phyloP scores from a whole-genome alignment of 2,888 invertebrate species.

The Pharmacophagus antenor region DNA sequence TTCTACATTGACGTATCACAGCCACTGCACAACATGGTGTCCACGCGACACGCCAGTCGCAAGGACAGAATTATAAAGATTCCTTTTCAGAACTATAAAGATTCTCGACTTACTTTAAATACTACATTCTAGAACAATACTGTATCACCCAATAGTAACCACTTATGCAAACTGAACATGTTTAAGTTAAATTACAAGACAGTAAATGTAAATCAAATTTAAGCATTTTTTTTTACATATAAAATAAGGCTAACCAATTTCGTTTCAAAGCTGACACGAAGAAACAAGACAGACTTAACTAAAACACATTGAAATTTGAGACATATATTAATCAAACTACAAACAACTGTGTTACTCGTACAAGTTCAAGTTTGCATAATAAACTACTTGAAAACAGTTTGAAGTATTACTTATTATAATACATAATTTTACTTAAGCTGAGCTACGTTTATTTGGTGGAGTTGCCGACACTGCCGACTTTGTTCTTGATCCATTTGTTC shows the following conservation, averaged over 20 bases:
- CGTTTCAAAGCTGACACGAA: too few species aligned
- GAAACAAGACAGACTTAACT: too few species aligned
- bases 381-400: slow-evolving; percentile 17
- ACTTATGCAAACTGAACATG: slow-evolving; percentile 34
- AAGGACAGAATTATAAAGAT: slow-evolving; percentile 32
- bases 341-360: too few species aligned
- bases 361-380: slow-evolving; percentile 22
- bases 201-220: too few species aligned
- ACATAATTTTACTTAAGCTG: slow-evolving; percentile 5
- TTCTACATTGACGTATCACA: slow-evolving; percentile 55
- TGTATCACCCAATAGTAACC: slow-evolving; percentile 48
- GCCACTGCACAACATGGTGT: slow-evolving; percentile 62
- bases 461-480: slow-evolving; percentile 54
- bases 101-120: slow-evolving; percentile 28
- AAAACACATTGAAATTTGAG: not conserved
- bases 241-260: too few species aligned
- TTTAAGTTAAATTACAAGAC: not conserved
- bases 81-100: slow-evolving; percentile 21
- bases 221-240: too few species aligned
- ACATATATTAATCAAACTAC: too few species aligned
- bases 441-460: slow-evolving; percentile 48
- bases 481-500: slow-evolving; percentile 72
- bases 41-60: slow-evolving; percentile 35
- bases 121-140: slow-evolving; percentile 46
- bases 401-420: not conserved